Conservation (phyloP, 2,797 vertebrate species). For the Enteromius radiatus region DNA sequence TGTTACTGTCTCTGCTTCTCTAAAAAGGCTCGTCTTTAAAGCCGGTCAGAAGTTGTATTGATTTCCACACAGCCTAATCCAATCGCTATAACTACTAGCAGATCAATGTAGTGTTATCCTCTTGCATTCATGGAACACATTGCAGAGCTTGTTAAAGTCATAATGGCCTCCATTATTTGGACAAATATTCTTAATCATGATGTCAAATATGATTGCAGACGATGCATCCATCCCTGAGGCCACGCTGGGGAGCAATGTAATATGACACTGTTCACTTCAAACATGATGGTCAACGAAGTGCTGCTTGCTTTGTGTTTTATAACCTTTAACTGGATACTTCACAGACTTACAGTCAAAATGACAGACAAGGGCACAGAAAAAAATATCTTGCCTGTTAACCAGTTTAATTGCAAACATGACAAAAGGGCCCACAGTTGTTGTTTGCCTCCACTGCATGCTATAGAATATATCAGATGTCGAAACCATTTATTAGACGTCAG, state of each 20-base stretch:
- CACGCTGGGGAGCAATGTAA: conserved; percentile 27
- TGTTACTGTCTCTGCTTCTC: conserved; percentile 39
- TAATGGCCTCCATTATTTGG: conserved; percentile 50
- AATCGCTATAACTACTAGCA: conserved; percentile 46
- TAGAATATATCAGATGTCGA: not conserved
- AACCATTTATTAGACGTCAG: not conserved
- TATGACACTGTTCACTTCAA: conserved; percentile 15
- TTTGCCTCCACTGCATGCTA: not conserved
- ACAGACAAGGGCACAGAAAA: not conserved
- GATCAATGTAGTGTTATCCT: conserved; percentile 43
- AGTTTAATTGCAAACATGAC: not conserved
- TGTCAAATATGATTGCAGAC: conserved; percentile 48
- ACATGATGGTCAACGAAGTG: conserved; percentile 3
- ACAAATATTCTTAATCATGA: conserved; percentile 50
- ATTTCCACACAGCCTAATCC: conserved; percentile 52
- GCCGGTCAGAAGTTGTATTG: conserved; percentile 47
- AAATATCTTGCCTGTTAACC: not conserved
- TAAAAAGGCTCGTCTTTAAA: conserved; percentile 33
- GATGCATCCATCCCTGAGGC: conserved; percentile 39
- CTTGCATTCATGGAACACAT: conserved; percentile 35
- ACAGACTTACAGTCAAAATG: conserved; percentile 8
- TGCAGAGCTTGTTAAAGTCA: conserved; percentile 52
- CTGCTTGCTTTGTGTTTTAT: conserved; percentile 3
- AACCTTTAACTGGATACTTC: not conserved
- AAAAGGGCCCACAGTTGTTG: not conserved